These are phyloP conservation scores for Bombus soroeensis DNA, from an alignment of 1,140 invertebrate species.

Conservation along the genomic window DNA sequence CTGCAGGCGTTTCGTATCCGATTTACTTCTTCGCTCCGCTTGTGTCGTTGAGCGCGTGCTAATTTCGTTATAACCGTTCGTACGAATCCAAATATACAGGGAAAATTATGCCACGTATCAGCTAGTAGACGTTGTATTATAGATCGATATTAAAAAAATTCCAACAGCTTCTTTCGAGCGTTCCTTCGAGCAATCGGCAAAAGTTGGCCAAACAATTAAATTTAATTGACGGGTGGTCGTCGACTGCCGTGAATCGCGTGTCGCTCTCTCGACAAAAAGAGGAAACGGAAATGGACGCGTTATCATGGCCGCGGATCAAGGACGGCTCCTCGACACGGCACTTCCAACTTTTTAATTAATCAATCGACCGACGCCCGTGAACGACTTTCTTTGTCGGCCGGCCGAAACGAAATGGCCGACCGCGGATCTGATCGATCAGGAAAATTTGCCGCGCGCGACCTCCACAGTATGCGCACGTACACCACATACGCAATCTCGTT, in stretches of 20 bases:
- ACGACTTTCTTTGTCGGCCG: constrained; percentile 16
- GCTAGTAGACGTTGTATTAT: not conserved
- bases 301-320: constrained; percentile 16
- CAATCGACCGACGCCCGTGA: constrained; percentile 49
- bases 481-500: constrained; percentile 22
- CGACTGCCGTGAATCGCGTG: constrained; percentile 26
- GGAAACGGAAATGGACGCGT: not conserved
- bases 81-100: too few species aligned
- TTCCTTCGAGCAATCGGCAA: not conserved
- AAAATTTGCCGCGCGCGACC: constrained; percentile 29
- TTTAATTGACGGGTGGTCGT: constrained; percentile 16
- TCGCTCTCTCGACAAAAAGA: constrained; percentile 21
- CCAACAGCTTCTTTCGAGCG: not conserved
- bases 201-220: constrained; percentile 37
- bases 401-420: constrained; percentile 52
- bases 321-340: constrained; percentile 51
- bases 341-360: constrained; percentile 68
- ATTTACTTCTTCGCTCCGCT: too few species aligned
- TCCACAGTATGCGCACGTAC: not conserved
- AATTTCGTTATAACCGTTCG: not conserved
- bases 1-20: not conserved
- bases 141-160: not conserved
- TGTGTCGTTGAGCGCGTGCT: not conserved
- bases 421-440: constrained; percentile 59
- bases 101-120: too few species aligned